Percentiles rank a stretch among this genome's conserved stretches.
These are phyloP conservation scores for Helicolenus hilgendorfi DNA, from an alignment of 2,797 vertebrate species.

Conservation along the genomic window DNA sequence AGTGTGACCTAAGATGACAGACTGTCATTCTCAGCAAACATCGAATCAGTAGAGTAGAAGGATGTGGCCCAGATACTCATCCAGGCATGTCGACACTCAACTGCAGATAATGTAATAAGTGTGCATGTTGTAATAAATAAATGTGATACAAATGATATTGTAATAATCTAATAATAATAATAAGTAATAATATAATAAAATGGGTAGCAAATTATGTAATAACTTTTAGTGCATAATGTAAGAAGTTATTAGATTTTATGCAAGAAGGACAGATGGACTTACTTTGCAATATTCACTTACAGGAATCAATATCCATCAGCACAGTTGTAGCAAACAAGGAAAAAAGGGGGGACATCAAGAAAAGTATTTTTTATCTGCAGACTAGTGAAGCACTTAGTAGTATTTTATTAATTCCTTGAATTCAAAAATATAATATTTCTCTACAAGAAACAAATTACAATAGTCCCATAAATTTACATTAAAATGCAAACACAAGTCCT, in stretches of 20 bases:
- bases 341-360: background rate
- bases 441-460: background rate
- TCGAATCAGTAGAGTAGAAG: background rate
- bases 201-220: background rate
- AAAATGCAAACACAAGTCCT: background rate
- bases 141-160: background rate
- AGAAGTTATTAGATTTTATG: too few relatives aligned
- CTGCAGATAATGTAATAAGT: background rate
- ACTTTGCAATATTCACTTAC: background rate
- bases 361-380: background rate
- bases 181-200: background rate
- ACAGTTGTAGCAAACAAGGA: background rate
- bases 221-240: background rate
- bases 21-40: background rate
- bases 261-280: too few relatives aligned
- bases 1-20: background rate
- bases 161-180: background rate
- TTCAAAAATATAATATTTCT: background rate
- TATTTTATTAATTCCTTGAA: background rate
- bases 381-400: background rate
- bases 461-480: background rate
- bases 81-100: background rate
- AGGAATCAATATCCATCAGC: background rate
- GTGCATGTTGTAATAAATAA: background rate
- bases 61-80: background rate